Percentiles rank a stretch among this genome's conserved stretches.
These are phyloP conservation scores for Lacerta agilis DNA, from an alignment of 2,797 vertebrate species.

Conservation along the genomic window DNA sequence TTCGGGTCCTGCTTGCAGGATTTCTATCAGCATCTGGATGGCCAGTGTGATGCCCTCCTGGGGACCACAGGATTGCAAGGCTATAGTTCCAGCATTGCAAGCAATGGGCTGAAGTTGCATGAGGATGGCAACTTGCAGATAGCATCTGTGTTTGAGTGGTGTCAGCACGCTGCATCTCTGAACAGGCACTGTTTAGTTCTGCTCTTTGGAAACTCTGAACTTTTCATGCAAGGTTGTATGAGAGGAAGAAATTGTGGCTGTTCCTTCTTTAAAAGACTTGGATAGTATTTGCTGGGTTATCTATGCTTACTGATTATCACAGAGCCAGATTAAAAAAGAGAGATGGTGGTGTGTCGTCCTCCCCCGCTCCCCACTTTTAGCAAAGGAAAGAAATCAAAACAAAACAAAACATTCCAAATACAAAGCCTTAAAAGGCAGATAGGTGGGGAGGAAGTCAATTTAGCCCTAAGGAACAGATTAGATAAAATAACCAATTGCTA, in stretches of 20 bases:
- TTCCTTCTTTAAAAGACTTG: conserved; percentile 26
- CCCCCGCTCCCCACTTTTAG: fast-evolving
- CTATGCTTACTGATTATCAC: conserved; percentile 26
- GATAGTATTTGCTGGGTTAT: conserved; percentile 17
- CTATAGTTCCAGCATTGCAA: neutral
- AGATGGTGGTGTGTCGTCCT: neutral
- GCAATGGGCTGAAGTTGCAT: neutral
- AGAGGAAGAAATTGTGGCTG: neutral
- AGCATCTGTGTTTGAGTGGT: conserved; percentile 6
- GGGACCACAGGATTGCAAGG: too few relatives aligned
- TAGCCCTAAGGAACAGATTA: conserved; percentile 33
- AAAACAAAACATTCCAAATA: conserved; percentile 21
- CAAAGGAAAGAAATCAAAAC: neutral
- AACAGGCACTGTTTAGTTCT: conserved; percentile 29
- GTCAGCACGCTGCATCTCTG: conserved; percentile 1
- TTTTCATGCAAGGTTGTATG: neutral
- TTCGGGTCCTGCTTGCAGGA: too few relatives aligned
- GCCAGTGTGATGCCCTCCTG: too few relatives aligned
- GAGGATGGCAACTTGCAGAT: neutral
- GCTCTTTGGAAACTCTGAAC: conserved; percentile 31
- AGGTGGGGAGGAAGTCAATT: conserved; percentile 23
- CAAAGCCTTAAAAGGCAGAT: neutral
- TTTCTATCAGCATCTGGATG: too few relatives aligned
- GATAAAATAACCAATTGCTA: conserved; percentile 41
- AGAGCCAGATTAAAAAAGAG: conserved; percentile 6